A percentile compares a stretch with the other conserved stretches of the same genome.
These are phyloP conservation scores for Mastigias papua DNA, from an alignment of 30 jellyfish, hydroid and myxozoan genomes.

Conservation along the genomic window DNA sequence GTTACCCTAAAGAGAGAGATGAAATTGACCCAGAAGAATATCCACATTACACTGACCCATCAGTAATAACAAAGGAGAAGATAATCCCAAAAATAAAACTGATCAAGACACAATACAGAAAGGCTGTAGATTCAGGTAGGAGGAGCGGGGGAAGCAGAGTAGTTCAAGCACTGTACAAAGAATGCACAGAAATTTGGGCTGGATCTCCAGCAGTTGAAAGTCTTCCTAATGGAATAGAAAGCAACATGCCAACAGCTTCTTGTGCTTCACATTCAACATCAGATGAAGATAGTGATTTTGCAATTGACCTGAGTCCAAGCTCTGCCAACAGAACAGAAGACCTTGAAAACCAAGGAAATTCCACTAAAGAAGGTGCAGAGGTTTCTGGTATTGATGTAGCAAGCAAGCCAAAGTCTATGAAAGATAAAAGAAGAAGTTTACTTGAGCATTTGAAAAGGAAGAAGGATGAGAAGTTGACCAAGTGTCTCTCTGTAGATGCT, in stretches of 20 bases:
- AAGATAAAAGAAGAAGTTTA: slow-evolving; percentile 23
- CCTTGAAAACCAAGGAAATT: slow-evolving; percentile 10
- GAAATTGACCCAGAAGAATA: background rate
- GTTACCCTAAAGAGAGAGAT: slow-evolving; percentile 1
- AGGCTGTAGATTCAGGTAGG: slow-evolving; percentile 52
- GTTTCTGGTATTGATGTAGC: background rate
- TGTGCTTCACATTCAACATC: slow-evolving; percentile 17
- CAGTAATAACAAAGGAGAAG: slow-evolving; percentile 1
- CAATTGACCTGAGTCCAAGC: slow-evolving; percentile 15
- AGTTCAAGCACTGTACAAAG: slow-evolving; percentile 32
- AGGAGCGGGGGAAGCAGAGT: slow-evolving; percentile 64
- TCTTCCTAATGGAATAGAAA: slow-evolving; percentile 30
- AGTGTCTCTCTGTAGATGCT: slow-evolving; percentile 39
- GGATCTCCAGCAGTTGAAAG: slow-evolving; percentile 66
- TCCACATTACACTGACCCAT: background rate
- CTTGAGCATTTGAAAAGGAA: slow-evolving; percentile 15
- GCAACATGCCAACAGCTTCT: slow-evolving; percentile 25
- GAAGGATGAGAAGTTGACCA: slow-evolving; percentile 27
- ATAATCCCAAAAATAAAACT: slow-evolving; percentile 41
- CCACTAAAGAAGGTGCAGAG: slow-evolving; percentile 1
- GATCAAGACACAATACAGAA: slow-evolving; percentile 23
- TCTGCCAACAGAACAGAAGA: slow-evolving; percentile 11
- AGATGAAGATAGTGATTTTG: slow-evolving; percentile 13
- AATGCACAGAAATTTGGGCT: slow-evolving; percentile 52
- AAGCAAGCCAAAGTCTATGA: slow-evolving; percentile 16